Evolutionary conservation across 2,888 invertebrate species (phyloP).

Genomic region (Cephalotes varians): DNA sequence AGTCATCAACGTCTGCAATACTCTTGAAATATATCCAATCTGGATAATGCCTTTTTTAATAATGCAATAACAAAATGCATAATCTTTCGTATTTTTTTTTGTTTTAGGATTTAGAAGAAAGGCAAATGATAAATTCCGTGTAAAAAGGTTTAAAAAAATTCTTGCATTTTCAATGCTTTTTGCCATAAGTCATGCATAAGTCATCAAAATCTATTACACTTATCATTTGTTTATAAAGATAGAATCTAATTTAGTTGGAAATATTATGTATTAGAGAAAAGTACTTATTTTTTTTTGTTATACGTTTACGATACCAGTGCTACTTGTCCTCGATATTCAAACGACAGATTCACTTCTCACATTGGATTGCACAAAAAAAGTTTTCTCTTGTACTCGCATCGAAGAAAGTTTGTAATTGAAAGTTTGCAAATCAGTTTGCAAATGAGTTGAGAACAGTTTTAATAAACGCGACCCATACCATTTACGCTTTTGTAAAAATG

Average conservation of each 20-base stretch:
- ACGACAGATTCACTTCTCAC: not conserved
- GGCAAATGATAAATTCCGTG: not conserved
- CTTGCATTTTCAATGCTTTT: constrained; percentile 14
- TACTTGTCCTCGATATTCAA: constrained; percentile 16
- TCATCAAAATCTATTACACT: constrained; percentile 30
- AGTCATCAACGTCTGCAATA: not conserved
- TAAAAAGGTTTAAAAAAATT: constrained; percentile 1
- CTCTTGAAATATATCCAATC: not conserved
- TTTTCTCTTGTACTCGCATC: constrained; percentile 1
- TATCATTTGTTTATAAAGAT: constrained; percentile 23
- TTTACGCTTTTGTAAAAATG: not conserved
- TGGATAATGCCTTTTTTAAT: not conserved
- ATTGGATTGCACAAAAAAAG: not conserved
- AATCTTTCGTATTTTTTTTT: not conserved
- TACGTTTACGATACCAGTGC: constrained; percentile 48
- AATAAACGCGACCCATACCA: constrained; percentile 21
- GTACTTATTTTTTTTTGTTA: constrained; percentile 43
- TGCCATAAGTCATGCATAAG: constrained; percentile 7
- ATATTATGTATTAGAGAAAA: constrained; percentile 20
- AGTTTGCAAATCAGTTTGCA: too few relatives aligned
- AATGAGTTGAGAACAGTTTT: constrained; percentile 24
- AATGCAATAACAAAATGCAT: not conserved
- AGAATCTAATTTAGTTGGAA: constrained; percentile 42
- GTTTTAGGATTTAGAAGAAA: constrained; percentile 1
- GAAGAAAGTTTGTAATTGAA: constrained; percentile 25